A percentile compares a stretch with the other conserved stretches of the same genome.
phyloP scores from a whole-genome alignment of 2,113 vertebrate genomes.

The Mustela lutreola region DNA sequence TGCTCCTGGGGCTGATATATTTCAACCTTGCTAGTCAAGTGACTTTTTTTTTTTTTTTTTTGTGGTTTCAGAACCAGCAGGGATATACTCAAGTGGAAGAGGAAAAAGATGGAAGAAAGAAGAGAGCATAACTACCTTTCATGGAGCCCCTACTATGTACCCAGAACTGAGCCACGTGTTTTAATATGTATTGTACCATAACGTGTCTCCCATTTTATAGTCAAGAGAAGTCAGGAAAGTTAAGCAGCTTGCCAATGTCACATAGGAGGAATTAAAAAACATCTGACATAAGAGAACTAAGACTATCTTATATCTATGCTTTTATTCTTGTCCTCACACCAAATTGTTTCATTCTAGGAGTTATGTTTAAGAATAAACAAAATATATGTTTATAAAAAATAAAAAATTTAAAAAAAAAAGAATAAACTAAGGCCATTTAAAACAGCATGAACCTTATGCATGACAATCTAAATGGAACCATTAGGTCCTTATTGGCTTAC shows the following conservation, averaged over 20 bases:
- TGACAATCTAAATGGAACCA: not conserved
- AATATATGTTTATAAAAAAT: no score
- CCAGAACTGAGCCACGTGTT: not conserved
- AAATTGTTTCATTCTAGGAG: not conserved
- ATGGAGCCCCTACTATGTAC: not conserved
- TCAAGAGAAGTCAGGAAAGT: not conserved
- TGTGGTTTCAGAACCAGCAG: not conserved
- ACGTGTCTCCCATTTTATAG: not conserved
- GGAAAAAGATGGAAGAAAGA: not conserved
- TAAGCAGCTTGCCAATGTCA: not conserved
- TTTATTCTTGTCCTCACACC: not conserved
- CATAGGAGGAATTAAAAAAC: not conserved
- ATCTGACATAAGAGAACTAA: constrained; percentile 21
- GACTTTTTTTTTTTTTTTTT: not conserved
- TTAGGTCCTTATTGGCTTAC: not conserved
- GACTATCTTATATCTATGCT: not conserved
- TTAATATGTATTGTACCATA: constrained; percentile 11
- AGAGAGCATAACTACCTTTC: not conserved
- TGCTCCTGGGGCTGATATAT: not conserved
- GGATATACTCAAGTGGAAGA: not conserved
- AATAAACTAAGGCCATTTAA: constrained; percentile 12
- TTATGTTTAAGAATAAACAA: not conserved
- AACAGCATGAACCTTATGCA: not conserved
- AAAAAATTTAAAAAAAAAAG: not conserved
- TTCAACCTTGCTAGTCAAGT: not conserved